Base-by-base conservation (phyloP, 2,888 invertebrate species). In the Drosophila borealis region DNA sequence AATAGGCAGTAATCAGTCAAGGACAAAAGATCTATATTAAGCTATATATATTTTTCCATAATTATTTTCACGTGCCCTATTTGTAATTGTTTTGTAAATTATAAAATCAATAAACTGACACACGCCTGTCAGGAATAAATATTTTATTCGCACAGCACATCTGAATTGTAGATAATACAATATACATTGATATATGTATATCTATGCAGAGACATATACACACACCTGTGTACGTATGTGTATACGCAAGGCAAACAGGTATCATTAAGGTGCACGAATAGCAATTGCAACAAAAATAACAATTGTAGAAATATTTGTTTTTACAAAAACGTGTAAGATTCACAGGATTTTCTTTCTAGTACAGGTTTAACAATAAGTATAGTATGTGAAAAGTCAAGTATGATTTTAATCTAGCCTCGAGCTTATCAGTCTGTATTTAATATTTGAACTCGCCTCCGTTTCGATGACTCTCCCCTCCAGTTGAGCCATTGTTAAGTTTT, bases 391-490 rank as follows among this genome's bases (percentile, higher is more conserved):
- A 29, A 29, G 29, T 29, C 29, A 8, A 29, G 29, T 8, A 14
- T 14, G 29, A 37, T 36, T 29, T 33, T 41, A 54, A 44, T 10
- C 10, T 45, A 14, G 13, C 14, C 8, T 8, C 8, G 29, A 8
- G 29, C 29, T 29, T 37, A 21, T 21, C 50, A 10, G 39, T 41
- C 1, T 51, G n/a, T 13, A 19, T 9, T 17, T 5, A 36, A 41
- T 49, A 46, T 37, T 49, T 54, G 13, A n/a, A 69, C 81, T 80
- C 84, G 83, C 91, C 87, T 91, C 92, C 4, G 84, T 74, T 48
- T 89, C 90, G 66, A 82, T 88, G 17, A 71, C 65, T 21, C 82
- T 74, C 29, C 85, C 85, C 41, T 73, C 80, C 44, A 76, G 72
- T 72, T 88, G 88, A 45, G 90, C 88, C 91, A 90, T 90, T 69